A percentile compares a stretch with the other conserved stretches of the same genome.
Evolutionary conservation across 2,797 vertebrate species (phyloP).

Genomic region (Enteromius radiatus): DNA sequence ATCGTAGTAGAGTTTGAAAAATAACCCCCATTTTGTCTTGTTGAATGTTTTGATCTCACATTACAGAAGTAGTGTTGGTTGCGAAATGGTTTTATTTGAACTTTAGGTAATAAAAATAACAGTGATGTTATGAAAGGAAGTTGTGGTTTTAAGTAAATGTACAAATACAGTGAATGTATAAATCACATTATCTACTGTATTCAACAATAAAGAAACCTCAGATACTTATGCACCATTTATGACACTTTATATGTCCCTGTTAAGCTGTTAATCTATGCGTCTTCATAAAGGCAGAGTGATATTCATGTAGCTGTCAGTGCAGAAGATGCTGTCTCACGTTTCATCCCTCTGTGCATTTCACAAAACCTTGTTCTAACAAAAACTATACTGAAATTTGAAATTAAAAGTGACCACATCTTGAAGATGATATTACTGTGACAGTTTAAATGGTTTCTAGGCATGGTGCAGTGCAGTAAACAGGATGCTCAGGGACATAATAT

Average conservation of each 20-base stretch:
- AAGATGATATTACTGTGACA: background rate
- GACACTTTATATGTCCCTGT: background rate
- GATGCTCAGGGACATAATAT: background rate
- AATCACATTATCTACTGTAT: background rate
- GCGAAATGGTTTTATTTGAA: background rate
- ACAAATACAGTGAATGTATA: background rate
- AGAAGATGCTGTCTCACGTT: background rate
- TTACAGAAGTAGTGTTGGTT: background rate
- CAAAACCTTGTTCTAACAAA: background rate
- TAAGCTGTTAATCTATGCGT: background rate
- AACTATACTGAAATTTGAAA: background rate
- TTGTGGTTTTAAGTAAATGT: background rate
- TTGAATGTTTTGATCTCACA: background rate
- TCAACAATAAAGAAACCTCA: background rate
- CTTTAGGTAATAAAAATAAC: no score
- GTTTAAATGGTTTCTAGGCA: background rate
- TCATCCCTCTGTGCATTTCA: background rate
- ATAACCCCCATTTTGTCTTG: background rate
- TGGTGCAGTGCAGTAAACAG: background rate
- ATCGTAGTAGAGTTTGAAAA: background rate
- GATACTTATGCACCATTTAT: background rate
- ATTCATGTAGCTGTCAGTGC: background rate
- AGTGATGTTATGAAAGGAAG: background rate
- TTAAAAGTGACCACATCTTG: background rate
- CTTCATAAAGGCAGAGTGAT: background rate